Percentiles rank a stretch among this genome's conserved stretches.
phyloP scores from a whole-genome alignment of 2,797 vertebrate species.

The Astyanax mexicanus region DNA sequence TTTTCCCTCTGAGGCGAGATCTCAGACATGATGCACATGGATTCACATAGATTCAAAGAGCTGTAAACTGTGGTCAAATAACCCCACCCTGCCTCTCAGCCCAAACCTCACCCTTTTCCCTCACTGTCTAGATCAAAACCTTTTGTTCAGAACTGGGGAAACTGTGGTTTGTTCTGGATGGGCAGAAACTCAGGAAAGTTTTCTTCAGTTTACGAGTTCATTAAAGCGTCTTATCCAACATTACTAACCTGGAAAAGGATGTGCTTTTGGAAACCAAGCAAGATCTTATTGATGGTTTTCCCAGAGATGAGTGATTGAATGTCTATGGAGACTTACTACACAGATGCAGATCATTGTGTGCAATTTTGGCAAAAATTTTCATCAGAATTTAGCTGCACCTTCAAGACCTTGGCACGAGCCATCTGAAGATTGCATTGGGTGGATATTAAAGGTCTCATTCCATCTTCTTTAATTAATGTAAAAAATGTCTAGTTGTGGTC shows the following conservation, averaged over 20 bases:
- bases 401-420: not conserved
- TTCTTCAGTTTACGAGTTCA: not conserved
- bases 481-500: too few species aligned
- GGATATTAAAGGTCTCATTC: too few species aligned
- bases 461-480: too few species aligned
- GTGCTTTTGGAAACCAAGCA: not conserved
- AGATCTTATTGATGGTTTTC: not conserved
- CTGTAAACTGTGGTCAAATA: not conserved
- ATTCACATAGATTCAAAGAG: not conserved
- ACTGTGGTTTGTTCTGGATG: not conserved
- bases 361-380: too few species aligned
- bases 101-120: not conserved
- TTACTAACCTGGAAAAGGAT: not conserved
- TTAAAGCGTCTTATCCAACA: not conserved
- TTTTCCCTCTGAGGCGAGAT: conserved; percentile 14
- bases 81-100: not conserved
- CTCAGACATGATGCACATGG: not conserved
- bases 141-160: not conserved
- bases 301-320: not conserved
- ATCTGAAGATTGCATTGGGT: too few species aligned
- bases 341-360: not conserved
- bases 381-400: not conserved
- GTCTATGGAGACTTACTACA: not conserved
- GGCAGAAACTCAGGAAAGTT: conserved; percentile 1
- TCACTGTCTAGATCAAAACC: conserved; percentile 9